These are phyloP conservation scores for Ochropacha duplaris DNA, from an alignment of 2,888 invertebrate species.

Conservation along the genomic window DNA sequence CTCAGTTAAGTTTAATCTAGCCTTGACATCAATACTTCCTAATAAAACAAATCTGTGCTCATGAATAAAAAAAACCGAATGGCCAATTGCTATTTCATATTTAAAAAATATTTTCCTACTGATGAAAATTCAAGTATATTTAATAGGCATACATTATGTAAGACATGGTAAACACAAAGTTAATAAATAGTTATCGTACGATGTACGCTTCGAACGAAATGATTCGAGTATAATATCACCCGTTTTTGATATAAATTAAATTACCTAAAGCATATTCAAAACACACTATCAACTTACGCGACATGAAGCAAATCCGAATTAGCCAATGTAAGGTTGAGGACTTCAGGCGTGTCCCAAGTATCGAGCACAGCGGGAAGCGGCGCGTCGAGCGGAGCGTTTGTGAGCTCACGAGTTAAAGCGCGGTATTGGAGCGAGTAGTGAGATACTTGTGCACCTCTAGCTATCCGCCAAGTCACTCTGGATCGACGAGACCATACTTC, in stretches of 20 bases:
- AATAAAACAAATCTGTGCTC: too few species aligned
- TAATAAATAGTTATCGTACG: neutral
- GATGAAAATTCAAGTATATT: too few species aligned
- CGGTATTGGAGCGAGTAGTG: slow-evolving; percentile 74
- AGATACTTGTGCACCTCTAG: slow-evolving; percentile 68
- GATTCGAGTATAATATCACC: neutral
- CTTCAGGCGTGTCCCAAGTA: slow-evolving; percentile 69
- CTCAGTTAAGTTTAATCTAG: too few species aligned
- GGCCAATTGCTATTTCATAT: too few species aligned
- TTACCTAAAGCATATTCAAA: slow-evolving; percentile 40
- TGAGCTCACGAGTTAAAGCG: slow-evolving; percentile 58
- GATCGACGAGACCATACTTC: slow-evolving; percentile 76
- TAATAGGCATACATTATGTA: too few species aligned
- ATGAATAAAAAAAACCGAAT: too few species aligned
- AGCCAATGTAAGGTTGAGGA: slow-evolving; percentile 69
- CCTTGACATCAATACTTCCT: too few species aligned
- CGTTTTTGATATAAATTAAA: slow-evolving; percentile 22
- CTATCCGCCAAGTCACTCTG: slow-evolving; percentile 70
- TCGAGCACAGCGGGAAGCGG: slow-evolving; percentile 66
- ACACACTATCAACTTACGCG: slow-evolving; percentile 60
- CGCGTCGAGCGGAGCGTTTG: slow-evolving; percentile 61
- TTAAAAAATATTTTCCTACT: too few species aligned
- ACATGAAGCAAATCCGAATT: slow-evolving; percentile 74
- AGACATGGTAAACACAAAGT: neutral
- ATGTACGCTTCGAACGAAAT: neutral